Evolutionary conservation across 2,113 vertebrate species (phyloP).

Genomic region (Axis porcinus): DNA sequence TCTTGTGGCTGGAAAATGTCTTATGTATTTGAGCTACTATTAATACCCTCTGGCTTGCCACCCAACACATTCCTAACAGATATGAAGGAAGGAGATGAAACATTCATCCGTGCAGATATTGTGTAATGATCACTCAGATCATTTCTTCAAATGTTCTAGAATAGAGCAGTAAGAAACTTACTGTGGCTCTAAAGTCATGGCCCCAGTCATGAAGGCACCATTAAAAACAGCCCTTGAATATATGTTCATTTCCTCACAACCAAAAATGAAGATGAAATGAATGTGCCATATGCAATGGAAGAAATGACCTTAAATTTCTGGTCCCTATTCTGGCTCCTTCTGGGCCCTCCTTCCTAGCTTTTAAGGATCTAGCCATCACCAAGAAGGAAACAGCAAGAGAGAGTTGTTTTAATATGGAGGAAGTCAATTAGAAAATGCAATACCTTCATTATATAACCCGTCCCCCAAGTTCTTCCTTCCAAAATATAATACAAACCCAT

Average conservation of each 20-base stretch:
- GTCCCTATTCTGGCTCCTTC: background rate
- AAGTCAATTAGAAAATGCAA: background rate
- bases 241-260: background rate
- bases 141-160: background rate
- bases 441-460: background rate
- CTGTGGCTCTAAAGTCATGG: background rate
- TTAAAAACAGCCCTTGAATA: background rate
- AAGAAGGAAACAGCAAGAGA: background rate
- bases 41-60: background rate
- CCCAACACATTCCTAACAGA: background rate
- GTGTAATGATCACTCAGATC: background rate
- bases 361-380: background rate
- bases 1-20: background rate
- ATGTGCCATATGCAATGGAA: background rate
- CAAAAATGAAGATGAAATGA: background rate
- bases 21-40: background rate
- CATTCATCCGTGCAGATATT: background rate
- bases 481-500: background rate
- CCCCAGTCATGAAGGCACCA: background rate
- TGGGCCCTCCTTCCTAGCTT: background rate
- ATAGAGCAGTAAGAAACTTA: background rate
- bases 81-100: background rate
- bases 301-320: background rate
- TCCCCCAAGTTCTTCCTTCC: background rate
- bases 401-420: background rate